Evolutionary conservation across 1,140 invertebrate species (phyloP).

Genomic region (Orchestia grillus): DNA sequence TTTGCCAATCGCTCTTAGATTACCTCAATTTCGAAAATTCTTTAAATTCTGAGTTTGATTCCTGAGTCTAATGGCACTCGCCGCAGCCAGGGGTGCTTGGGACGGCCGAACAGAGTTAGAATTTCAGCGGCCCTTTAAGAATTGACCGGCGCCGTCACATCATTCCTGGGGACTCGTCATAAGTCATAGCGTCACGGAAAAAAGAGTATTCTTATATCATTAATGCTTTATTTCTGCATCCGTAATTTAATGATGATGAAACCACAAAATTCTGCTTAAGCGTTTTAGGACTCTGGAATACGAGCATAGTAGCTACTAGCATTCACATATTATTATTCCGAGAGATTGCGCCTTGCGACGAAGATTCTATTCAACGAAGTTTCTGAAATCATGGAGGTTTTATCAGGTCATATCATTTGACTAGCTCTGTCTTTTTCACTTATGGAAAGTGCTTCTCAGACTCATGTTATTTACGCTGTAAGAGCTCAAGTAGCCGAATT

Average conservation of each 20-base stretch:
- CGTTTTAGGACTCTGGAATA: background rate
- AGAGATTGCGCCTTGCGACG: background rate
- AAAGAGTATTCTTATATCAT: background rate
- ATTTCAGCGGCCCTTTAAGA: background rate
- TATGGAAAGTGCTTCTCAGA: background rate
- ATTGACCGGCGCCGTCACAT: background rate
- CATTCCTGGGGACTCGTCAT: background rate
- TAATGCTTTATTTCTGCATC: background rate
- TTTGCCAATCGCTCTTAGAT: background rate
- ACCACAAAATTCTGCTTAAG: background rate
- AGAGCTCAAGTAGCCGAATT: constrained; percentile 36
- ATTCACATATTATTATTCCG: background rate
- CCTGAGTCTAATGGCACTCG: background rate
- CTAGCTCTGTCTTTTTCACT: background rate
- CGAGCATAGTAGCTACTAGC: background rate
- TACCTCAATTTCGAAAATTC: background rate
- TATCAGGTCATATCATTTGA: background rate
- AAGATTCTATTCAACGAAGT: background rate
- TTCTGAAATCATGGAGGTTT: background rate
- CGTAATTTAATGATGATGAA: background rate
- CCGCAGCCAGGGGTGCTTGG: background rate
- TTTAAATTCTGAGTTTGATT: background rate
- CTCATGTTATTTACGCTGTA: background rate
- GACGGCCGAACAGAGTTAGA: background rate
- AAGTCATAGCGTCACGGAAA: background rate